A percentile compares a stretch with the other conserved stretches of the same genome.
Conservation (phyloP, 2,797 vertebrate genomes). For the Jordanella pulchra region DNA sequence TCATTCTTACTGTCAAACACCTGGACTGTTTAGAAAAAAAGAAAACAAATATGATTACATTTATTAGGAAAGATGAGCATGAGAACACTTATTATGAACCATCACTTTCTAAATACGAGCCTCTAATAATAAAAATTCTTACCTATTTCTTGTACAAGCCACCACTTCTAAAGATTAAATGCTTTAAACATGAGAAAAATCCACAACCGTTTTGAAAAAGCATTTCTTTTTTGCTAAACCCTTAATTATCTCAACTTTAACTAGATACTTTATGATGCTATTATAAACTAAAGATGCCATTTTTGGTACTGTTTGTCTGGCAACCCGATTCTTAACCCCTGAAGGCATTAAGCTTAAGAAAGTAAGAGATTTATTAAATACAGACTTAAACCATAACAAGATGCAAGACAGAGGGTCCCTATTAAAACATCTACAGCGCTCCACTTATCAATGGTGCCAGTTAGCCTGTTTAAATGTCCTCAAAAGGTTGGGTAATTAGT, state of each 20-base stretch:
- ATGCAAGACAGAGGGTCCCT: conserved; percentile 63
- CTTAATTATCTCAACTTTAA: conserved; percentile 71
- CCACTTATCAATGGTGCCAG: conserved; percentile 61
- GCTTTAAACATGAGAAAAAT: conserved; percentile 3
- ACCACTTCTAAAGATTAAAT: conserved; percentile 7
- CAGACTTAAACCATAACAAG: conserved; percentile 52
- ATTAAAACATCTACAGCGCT: conserved; percentile 62
- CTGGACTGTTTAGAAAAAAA: conserved; percentile 15
- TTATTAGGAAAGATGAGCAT: neutral
- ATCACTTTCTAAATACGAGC: neutral
- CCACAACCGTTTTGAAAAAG: conserved; percentile 46
- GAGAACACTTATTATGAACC: neutral
- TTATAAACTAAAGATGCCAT: conserved; percentile 20
- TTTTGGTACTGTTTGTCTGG: conserved; percentile 3
- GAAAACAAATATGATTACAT: neutral
- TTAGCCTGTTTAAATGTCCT: conserved; percentile 64
- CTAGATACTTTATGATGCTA: conserved; percentile 71
- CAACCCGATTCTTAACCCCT: conserved; percentile 51
- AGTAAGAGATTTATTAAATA: conserved; percentile 56
- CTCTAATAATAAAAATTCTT: neutral
- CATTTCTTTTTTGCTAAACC: conserved; percentile 64
- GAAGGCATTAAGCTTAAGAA: conserved; percentile 38
- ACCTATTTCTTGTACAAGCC: neutral
- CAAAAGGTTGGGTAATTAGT: conserved; percentile 77
- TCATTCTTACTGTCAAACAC: neutral